A percentile compares a stretch with the other conserved stretches of the same genome.
These are phyloP conservation scores for Halotydeus destructor DNA, from an alignment of 1,140 invertebrate species.

Conservation along the genomic window DNA sequence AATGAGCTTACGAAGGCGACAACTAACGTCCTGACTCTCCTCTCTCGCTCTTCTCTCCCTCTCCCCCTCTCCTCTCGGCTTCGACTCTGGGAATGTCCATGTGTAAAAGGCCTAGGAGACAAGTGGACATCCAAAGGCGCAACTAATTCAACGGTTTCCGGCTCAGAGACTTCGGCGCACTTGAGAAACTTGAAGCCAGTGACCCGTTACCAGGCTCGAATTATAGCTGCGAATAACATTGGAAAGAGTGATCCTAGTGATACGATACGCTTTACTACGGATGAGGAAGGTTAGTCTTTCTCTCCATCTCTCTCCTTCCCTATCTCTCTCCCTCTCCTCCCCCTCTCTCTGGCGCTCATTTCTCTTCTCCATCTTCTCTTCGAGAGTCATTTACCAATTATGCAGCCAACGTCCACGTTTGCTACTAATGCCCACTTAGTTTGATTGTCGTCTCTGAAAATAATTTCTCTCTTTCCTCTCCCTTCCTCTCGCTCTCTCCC, in stretches of 20 bases:
- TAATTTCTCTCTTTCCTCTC: too few relatives aligned
- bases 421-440: neutral
- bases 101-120: too few relatives aligned
- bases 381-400: neutral
- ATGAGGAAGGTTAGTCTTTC: constrained; percentile 44
- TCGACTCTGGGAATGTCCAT: too few relatives aligned
- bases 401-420: neutral
- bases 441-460: neutral
- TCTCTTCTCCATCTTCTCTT: neutral
- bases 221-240: constrained; percentile 89
- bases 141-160: too few relatives aligned
- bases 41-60: too few relatives aligned
- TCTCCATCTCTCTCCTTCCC: too few relatives aligned
- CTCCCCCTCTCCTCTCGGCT: too few relatives aligned
- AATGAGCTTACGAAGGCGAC: too few relatives aligned
- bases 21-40: too few relatives aligned
- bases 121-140: too few relatives aligned
- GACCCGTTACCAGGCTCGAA: constrained; percentile 80
- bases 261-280: constrained; percentile 53
- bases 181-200: constrained; percentile 59
- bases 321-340: neutral
- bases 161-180: constrained; percentile 23
- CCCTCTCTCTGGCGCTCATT: neutral
- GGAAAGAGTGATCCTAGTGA: constrained; percentile 78
- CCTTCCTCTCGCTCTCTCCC: too few relatives aligned